These are phyloP conservation scores for Trichopoda pennipes DNA, from an alignment of 2,888 invertebrate genomes.

Conservation along the genomic window DNA sequence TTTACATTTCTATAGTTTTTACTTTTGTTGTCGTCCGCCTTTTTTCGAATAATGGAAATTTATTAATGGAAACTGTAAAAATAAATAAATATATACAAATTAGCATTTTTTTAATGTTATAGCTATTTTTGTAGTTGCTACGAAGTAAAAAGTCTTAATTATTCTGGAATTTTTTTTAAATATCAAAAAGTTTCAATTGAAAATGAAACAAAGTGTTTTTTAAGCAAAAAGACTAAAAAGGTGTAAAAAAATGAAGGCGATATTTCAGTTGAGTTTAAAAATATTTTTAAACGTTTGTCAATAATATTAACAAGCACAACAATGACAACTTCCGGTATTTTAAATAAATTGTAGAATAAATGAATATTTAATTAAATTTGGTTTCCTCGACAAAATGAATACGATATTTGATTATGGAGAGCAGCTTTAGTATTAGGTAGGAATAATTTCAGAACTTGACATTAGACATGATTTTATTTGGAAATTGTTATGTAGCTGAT, in stretches of 20 bases:
- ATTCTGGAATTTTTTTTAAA: conserved; percentile 39
- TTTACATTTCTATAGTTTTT: conserved; percentile 44
- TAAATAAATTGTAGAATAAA: too few relatives aligned
- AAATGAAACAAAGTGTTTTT: not conserved
- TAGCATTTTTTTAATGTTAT: conserved; percentile 40
- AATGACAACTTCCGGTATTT: too few relatives aligned
- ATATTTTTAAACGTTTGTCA: not conserved
- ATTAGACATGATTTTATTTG: too few relatives aligned
- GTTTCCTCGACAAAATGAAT: too few relatives aligned
- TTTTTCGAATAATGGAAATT: conserved; percentile 25
- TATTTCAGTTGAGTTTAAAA: not conserved
- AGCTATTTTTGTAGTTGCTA: not conserved
- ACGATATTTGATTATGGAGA: too few relatives aligned
- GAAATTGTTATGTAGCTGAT: too few relatives aligned
- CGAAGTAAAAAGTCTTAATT: not conserved
- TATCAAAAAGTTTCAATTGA: conserved; percentile 12
- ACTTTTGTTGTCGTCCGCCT: conserved; percentile 23
- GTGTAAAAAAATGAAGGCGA: too few relatives aligned
- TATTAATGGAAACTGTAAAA: conserved; percentile 55
- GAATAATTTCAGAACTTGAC: too few relatives aligned
- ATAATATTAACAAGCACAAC: not conserved
- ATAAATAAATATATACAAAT: conserved; percentile 43
- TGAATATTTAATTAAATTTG: too few relatives aligned
- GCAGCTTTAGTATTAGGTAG: too few relatives aligned
- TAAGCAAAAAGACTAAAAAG: not conserved